Base-by-base conservation (phyloP, 2,888 invertebrate genomes). In the Bellardia pandia region DNA sequence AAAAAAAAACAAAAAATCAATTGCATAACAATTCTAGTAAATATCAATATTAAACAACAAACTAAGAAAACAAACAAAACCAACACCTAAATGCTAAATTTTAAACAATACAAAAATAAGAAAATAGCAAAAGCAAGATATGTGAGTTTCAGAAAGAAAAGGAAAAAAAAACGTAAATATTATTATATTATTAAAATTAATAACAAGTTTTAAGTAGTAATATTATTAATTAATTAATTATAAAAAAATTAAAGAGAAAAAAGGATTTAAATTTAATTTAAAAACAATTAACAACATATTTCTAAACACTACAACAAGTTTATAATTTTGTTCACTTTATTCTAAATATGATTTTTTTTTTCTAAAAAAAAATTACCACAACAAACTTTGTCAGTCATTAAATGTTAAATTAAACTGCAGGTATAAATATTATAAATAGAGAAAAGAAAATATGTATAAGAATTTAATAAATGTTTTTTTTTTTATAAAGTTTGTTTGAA, bases 121-220 rank as follows among this genome's bases (percentile, higher is more conserved):
- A 58, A 51, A 74, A 51, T 30, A 75, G 16, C 6, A 64, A 37
- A 51, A 60, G 30, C 14, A 66, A 51, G 68, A 72, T 74, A 77
- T 68, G 77, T 77, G 81, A 82, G 62, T 77, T 81, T 60, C 37
- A 71, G 33, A 78, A 74, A 30, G 33, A 56, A 62, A 78, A 40
- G 11, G 11, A 62, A 40, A 72, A 48, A 58, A 56, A 60, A 45
- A 33, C 71, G 45, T 16, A 62, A 68, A 48, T 33, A 77, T 69
- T 51, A 66, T 72, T 62, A 53, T 68, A 69, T 76, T 48, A 81
- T 77, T 81, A 80, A 80, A 76, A 85, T 79, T 66, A 77, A 84
- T 42, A 85, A 69, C 62, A 86, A 71, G 76, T 85, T 58, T 81
- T 85, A 87, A 87, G 83, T 86, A 87, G 85, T 87, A 77, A 86